phyloP scores from a whole-genome alignment of 2,113 vertebrate species.

The Heterotilapia buettikoferi region DNA sequence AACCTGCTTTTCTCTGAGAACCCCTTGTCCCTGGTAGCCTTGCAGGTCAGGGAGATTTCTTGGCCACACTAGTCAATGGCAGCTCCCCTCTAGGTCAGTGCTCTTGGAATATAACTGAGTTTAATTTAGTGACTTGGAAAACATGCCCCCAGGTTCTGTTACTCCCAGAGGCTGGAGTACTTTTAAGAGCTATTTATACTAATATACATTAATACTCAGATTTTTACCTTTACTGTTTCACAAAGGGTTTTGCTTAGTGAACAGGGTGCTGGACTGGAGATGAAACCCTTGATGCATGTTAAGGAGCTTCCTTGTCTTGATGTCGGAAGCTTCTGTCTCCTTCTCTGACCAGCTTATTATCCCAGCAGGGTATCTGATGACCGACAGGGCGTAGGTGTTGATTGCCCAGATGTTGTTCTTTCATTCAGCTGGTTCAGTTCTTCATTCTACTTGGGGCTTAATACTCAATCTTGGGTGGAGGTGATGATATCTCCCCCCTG shows the following conservation, averaged over 20 bases:
- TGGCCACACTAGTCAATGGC: background rate
- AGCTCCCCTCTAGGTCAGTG: background rate
- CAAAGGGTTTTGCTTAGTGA: background rate
- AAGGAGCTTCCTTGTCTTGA: background rate
- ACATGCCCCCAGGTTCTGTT: background rate
- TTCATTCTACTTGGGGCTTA: background rate
- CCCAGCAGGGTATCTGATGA: background rate
- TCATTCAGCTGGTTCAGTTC: background rate
- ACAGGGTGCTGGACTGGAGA: background rate
- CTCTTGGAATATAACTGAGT: background rate
- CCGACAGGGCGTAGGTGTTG: background rate
- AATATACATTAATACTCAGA: background rate
- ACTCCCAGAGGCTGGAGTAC: background rate
- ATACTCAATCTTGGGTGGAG: background rate
- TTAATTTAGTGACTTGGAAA: background rate
- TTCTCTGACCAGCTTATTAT: background rate
- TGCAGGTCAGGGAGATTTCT: background rate
- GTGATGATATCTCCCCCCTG: background rate
- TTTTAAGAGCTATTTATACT: background rate
- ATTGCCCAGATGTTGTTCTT: background rate
- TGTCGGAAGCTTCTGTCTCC: background rate
- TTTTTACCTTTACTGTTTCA: background rate
- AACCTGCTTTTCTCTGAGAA: background rate
- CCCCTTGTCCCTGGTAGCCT: background rate
- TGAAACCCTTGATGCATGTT: background rate